Base-by-base conservation (phyloP, 2,797 vertebrate genomes). In the Vultur gryphus region DNA sequence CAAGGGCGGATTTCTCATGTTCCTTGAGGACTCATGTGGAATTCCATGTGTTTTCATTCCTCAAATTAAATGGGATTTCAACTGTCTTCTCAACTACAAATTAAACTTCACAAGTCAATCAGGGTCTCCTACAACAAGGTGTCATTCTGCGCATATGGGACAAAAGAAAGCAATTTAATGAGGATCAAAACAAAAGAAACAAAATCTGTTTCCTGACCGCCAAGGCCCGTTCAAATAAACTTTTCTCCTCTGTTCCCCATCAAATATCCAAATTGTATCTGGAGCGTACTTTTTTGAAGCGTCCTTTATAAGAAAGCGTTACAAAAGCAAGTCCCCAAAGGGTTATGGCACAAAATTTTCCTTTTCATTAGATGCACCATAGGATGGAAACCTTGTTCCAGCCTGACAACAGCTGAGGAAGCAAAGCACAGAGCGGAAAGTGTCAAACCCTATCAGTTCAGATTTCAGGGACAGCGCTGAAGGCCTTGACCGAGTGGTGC, bases 221-320 rank as follows among this genome's bases (percentile, higher is more conserved):
- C 0, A 1, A 69, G 14, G n/a, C 9, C 4, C 1, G 0, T 75
- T 78, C 49, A 84, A 84, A 78, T 35, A 9, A 77, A 29, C 9
- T 46, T 29, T 72, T n/a, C 16, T 52, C 29, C 41, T 71, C 75
- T 31, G 2, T 5, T 84, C 29, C 16, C 21, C 61, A 73, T 13
- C 12, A 66, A 84, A 59, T 19, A 89, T 1, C 19, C 33, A 28
- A 58, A 51, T 2, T 14, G 10, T 14, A 61, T 13, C 1, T 1
- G 5, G 16, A 37, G 1, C 8, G 8, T 3, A 19, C 28, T 67
- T 49, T 87, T 46, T 41, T 37, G 12, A 46, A 51, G 8, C 1
- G 2, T 15, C 29, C 31, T 52, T 67, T 49, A 3, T 1, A 48
- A 57, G 28, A 16, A 21, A 62, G 11, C 0, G 0, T 54, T 49